Evolutionary conservation across 2,888 invertebrate genomes (phyloP).

Genomic region (Thera britannica): DNA sequence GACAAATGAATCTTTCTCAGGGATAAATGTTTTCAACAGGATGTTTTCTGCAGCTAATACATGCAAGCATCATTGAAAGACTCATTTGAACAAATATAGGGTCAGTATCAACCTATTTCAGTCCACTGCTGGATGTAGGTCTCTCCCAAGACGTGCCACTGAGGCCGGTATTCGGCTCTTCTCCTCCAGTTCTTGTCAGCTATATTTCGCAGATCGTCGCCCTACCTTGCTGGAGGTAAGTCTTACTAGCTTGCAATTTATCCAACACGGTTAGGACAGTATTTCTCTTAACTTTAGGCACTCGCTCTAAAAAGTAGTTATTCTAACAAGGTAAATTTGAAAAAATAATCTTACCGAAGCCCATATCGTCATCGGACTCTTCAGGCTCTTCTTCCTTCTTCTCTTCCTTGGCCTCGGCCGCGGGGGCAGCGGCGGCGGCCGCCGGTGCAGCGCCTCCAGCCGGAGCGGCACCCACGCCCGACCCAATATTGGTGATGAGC

Average conservation of each 20-base stretch:
- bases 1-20: slow-evolving; percentile 53
- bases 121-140: too few relatives aligned
- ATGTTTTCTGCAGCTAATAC: slow-evolving; percentile 85
- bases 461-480: slow-evolving; percentile 94
- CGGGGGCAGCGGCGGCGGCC: slow-evolving; percentile 87
- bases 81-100: neutral
- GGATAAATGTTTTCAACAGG: slow-evolving; percentile 61
- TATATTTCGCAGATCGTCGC: too few relatives aligned
- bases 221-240: too few relatives aligned
- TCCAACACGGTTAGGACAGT: too few relatives aligned
- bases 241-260: too few relatives aligned
- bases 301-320: too few relatives aligned
- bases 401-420: slow-evolving; percentile 89
- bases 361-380: slow-evolving; percentile 97
- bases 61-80: slow-evolving; percentile 81
- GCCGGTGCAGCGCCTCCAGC: slow-evolving; percentile 88
- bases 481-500: slow-evolving; percentile 96
- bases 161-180: too few relatives aligned
- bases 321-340: neutral
- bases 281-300: too few relatives aligned
- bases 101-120: too few relatives aligned
- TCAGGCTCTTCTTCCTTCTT: slow-evolving; percentile 92
- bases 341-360: slow-evolving; percentile 88
- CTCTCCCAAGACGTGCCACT: too few relatives aligned
- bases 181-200: too few relatives aligned